Evolutionary conservation across 2,888 invertebrate genomes (phyloP).

Genomic region (Tetrapedia diversipes): DNA sequence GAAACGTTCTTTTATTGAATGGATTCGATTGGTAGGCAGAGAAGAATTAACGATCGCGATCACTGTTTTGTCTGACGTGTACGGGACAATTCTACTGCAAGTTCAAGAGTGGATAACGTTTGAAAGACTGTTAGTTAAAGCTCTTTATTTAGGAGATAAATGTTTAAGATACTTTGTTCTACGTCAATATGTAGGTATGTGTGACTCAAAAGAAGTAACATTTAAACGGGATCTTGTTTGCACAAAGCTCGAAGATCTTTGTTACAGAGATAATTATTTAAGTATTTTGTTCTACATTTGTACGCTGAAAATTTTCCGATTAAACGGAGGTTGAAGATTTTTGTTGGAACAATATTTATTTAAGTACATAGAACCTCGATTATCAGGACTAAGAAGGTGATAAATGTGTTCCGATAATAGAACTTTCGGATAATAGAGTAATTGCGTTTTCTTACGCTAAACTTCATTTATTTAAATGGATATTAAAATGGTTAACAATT

Average conservation of each 20-base stretch:
- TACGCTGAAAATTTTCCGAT: neutral
- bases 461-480: too few relatives aligned
- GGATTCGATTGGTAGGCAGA: neutral
- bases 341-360: neutral
- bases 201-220: neutral
- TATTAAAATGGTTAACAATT: too few relatives aligned
- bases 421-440: too few relatives aligned
- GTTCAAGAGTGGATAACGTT: neutral
- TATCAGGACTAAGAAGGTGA: too few relatives aligned
- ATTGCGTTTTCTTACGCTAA: too few relatives aligned
- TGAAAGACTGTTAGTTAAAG: neutral
- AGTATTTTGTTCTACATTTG: neutral
- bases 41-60: neutral
- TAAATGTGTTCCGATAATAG: too few relatives aligned
- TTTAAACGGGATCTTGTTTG: neutral
- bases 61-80: neutral
- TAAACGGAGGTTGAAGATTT: neutral
- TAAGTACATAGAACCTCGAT: neutral
- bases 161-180: neutral
- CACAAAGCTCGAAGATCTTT: neutral
- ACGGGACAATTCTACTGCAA: neutral
- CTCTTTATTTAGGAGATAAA: conserved; percentile 18
- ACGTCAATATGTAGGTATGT: neutral
- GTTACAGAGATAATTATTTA: neutral
- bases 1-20: neutral